phyloP scores from a whole-genome alignment of 2,797 vertebrate species.

The Schizopygopsis pylzovi region DNA sequence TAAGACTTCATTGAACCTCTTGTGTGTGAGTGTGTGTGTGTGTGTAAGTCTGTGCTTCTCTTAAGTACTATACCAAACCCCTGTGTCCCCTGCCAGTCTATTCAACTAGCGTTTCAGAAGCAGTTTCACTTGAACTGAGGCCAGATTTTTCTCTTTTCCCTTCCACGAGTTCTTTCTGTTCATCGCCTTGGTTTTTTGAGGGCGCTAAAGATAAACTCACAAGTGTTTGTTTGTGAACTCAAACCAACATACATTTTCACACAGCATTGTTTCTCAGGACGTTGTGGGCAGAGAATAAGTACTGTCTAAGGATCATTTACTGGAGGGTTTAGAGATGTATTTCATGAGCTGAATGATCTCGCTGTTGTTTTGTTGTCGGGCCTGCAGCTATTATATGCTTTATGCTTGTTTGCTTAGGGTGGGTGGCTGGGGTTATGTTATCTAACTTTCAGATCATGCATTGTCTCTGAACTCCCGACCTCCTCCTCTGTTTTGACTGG shows the following conservation, averaged over 20 bases:
- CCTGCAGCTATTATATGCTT: constrained; percentile 8
- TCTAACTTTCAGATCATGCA: constrained; percentile 21
- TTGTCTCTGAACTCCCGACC: constrained; percentile 29
- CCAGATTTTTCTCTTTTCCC: neutral
- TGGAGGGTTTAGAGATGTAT: neutral
- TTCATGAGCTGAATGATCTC: neutral
- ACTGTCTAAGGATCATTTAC: neutral
- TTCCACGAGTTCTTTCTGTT: neutral
- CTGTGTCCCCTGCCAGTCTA: neutral
- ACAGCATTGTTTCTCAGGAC: constrained; percentile 29
- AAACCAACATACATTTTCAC: neutral
- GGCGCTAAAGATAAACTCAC: neutral
- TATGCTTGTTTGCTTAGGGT: constrained; percentile 2
- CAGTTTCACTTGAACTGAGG: constrained; percentile 5
- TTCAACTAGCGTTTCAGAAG: neutral
- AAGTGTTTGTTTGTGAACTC: constrained; percentile 32
- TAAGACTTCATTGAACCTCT: neutral
- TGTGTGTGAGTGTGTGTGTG: neutral
- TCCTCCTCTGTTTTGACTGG: constrained; percentile 30
- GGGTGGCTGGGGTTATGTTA: constrained; percentile 19
- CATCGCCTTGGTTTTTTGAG: neutral
- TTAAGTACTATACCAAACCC: neutral
- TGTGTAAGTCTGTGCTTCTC: neutral
- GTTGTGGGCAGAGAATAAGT: constrained; percentile 14
- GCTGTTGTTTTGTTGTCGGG: neutral